Evolutionary conservation across 2,797 vertebrate species (phyloP).

Genomic region (Typhlichthys subterraneus): DNA sequence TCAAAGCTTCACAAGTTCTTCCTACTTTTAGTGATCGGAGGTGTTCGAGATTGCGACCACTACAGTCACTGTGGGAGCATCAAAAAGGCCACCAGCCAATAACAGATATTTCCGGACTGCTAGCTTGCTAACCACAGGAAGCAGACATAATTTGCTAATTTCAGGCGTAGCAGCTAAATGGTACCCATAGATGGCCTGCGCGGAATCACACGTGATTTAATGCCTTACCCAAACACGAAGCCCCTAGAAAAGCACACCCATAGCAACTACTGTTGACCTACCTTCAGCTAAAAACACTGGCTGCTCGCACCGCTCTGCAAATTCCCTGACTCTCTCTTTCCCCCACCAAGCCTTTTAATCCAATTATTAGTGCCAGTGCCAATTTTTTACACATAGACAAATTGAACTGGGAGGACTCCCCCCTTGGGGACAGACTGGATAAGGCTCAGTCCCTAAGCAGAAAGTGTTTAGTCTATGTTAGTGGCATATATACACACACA

Average conservation of each 20-base stretch:
- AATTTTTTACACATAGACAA: conserved; percentile 74
- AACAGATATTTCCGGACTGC: too few species aligned
- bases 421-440: conserved; percentile 59
- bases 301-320: conserved; percentile 10
- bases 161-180: background rate
- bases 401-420: conserved; percentile 59
- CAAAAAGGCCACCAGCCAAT: too few species aligned
- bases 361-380: conserved; percentile 64
- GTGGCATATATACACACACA: too few species aligned
- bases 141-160: background rate
- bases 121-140: background rate
- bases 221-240: too few species aligned
- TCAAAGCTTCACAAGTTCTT: too few species aligned
- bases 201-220: background rate
- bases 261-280: too few species aligned
- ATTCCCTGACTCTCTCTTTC: conserved; percentile 22
- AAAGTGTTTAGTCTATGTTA: conserved; percentile 25
- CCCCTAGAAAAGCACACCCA: background rate
- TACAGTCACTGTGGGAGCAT: too few species aligned
- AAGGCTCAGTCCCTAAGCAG: conserved; percentile 53
- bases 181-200: background rate
- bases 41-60: too few species aligned
- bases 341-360: conserved; percentile 58
- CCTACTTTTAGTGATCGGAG: too few species aligned
- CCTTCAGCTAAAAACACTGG: background rate